Conservation (phyloP, 2,113 vertebrate genomes). For the Muntiacus reevesi region DNA sequence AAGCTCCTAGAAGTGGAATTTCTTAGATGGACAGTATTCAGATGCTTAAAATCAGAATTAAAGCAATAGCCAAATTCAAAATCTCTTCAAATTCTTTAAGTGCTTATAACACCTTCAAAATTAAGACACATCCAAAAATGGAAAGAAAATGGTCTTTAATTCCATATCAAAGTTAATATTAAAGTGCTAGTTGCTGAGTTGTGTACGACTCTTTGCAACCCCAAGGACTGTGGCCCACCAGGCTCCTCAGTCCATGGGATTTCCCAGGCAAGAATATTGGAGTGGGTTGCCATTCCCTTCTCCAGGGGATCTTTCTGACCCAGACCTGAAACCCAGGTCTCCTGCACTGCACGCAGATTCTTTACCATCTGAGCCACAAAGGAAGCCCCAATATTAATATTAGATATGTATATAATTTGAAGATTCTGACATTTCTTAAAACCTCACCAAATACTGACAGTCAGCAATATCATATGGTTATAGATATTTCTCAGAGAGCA, state of each 20-base stretch:
- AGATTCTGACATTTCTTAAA: slow-evolving; percentile 16
- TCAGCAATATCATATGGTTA: neutral
- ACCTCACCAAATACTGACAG: neutral
- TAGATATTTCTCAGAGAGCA: neutral
- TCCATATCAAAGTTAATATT: slow-evolving; percentile 22
- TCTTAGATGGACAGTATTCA: neutral
- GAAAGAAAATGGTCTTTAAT: slow-evolving; percentile 14
- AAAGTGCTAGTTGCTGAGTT: neutral
- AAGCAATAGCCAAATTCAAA: slow-evolving; percentile 3
- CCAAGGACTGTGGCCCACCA: neutral
- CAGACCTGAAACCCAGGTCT: neutral
- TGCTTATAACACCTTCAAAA: neutral
- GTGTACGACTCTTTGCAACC: neutral
- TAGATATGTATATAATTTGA: neutral
- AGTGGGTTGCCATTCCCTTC: neutral
- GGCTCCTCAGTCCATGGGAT: neutral
- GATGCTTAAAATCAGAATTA: slow-evolving; percentile 28
- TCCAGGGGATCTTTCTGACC: neutral
- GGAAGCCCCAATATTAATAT: neutral
- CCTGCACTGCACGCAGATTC: neutral
- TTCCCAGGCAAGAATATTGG: neutral
- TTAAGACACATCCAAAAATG: neutral
- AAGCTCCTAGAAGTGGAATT: slow-evolving; percentile 3
- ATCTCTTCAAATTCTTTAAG: neutral
- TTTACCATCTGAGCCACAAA: neutral